phyloP scores from a whole-genome alignment of 2,888 invertebrate genomes.

The Melikaiella ostensackeni region DNA sequence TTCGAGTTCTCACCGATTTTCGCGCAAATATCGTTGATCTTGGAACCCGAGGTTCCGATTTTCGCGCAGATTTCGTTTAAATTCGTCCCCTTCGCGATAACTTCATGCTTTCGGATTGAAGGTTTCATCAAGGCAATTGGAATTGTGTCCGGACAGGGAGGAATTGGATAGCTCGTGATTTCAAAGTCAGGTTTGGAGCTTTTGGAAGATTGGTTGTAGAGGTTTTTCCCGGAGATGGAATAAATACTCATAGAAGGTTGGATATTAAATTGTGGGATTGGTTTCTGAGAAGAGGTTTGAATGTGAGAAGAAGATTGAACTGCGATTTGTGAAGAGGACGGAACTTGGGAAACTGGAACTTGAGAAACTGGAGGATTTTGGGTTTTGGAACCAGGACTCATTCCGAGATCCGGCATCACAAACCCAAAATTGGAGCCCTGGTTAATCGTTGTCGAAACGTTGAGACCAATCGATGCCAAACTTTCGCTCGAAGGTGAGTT shows the following conservation, averaged over 20 bases:
- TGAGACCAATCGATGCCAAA: slow-evolving; percentile 61
- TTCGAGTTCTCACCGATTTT: slow-evolving; percentile 74
- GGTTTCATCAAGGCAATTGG: slow-evolving; percentile 74
- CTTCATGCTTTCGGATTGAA: slow-evolving; percentile 68
- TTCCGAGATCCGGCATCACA: slow-evolving; percentile 18
- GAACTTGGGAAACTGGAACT: background rate
- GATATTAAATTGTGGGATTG: slow-evolving; percentile 59
- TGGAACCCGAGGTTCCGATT: slow-evolving; percentile 70
- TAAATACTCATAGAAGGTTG: slow-evolving; percentile 69
- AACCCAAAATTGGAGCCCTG: slow-evolving; percentile 17
- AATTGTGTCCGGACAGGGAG: slow-evolving; percentile 74
- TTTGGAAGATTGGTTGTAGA: slow-evolving; percentile 14
- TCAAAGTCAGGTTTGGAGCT: slow-evolving; percentile 51
- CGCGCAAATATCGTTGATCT: slow-evolving; percentile 74
- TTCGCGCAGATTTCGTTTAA: slow-evolving; percentile 72
- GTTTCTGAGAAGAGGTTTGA: background rate
- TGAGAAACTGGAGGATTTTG: background rate
- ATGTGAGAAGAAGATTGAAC: background rate
- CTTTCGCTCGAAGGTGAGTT: slow-evolving; percentile 57
- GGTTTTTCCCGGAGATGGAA: slow-evolving; percentile 63
- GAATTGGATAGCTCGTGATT: slow-evolving; percentile 65
- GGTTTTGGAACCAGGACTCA: background rate
- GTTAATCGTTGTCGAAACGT: slow-evolving; percentile 61
- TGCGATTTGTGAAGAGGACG: background rate
- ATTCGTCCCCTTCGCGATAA: slow-evolving; percentile 69